Percentiles rank a stretch among this genome's conserved stretches.
These are phyloP conservation scores for Platynereis dumerilii DNA, from an alignment of 2,888 invertebrate genomes.

Conservation along the genomic window DNA sequence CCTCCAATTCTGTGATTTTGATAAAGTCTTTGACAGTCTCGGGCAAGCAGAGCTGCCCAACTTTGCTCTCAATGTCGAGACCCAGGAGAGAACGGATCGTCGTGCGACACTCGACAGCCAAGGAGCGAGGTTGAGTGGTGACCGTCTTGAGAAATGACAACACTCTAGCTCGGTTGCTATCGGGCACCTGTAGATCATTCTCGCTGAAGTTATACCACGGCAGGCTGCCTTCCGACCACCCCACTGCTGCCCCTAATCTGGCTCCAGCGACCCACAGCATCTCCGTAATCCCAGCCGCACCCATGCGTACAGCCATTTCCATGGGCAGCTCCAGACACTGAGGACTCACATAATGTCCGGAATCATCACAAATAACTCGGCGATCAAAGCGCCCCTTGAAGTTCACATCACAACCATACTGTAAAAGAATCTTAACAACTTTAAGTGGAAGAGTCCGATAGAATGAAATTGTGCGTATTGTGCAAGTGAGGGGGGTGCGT, in stretches of 20 bases:
- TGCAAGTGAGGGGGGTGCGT: constrained; percentile 15
- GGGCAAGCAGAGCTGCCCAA: constrained; percentile 8
- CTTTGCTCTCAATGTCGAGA: constrained; percentile 18
- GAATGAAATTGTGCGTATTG: constrained; percentile 12
- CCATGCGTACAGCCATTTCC: constrained; percentile 18
- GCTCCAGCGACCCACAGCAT: constrained; percentile 22
- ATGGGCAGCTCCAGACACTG: constrained; percentile 13
- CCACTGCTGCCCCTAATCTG: background rate
- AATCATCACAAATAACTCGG: constrained; percentile 15
- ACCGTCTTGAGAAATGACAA: constrained; percentile 12
- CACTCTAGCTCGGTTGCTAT: background rate
- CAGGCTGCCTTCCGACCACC: constrained; percentile 12
- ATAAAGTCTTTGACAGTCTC: constrained; percentile 20
- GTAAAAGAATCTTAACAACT: constrained; percentile 12
- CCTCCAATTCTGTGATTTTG: constrained; percentile 13
- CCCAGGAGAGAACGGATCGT: constrained; percentile 1
- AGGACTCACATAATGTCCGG: constrained; percentile 4
- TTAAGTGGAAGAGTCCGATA: constrained; percentile 11
- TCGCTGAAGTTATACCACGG: constrained; percentile 13
- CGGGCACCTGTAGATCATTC: background rate
- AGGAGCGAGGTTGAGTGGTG: background rate
- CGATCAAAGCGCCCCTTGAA: constrained; percentile 4
- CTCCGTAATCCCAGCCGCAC: constrained; percentile 8
- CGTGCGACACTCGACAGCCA: constrained; percentile 17
- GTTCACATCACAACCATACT: constrained; percentile 18